Percentiles rank a stretch among this genome's conserved stretches.
These are phyloP conservation scores for Pseudachorutes palmiensis DNA, from an alignment of 1,140 invertebrate species.

Conservation along the genomic window DNA sequence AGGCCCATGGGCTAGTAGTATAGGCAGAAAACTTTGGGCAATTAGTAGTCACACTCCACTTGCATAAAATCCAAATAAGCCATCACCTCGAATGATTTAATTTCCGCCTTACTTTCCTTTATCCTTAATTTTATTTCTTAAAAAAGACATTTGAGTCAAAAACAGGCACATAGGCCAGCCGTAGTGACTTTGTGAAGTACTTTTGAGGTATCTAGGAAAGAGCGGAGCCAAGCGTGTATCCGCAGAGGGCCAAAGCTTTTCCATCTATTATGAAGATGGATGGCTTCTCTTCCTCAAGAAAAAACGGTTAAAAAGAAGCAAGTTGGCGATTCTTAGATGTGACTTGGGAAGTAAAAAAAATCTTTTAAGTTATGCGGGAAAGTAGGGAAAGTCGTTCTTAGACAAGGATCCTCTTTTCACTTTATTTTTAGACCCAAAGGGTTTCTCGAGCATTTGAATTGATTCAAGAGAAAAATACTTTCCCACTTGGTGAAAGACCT, in stretches of 20 bases:
- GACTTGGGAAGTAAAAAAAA: neutral
- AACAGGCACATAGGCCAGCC: neutral
- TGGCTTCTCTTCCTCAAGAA: neutral
- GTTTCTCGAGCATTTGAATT: neutral
- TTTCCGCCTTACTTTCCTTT: neutral
- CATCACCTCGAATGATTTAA: neutral
- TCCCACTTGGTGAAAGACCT: neutral
- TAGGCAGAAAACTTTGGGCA: no score
- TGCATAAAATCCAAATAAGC: neutral
- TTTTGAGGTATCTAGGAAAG: neutral
- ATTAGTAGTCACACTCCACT: no score
- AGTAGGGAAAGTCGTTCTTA: neutral
- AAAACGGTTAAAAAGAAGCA: neutral
- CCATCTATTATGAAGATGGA: slow-evolving; percentile 8
- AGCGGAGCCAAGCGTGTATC: no score
- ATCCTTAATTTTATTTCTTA: neutral
- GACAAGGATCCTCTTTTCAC: neutral
- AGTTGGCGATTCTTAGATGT: neutral
- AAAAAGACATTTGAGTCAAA: neutral
- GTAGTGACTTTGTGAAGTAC: neutral
- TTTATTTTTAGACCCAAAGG: neutral
- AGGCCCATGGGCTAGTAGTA: no score
- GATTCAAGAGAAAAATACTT: neutral
- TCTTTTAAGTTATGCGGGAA: slow-evolving; percentile 8
- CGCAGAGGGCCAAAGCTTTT: neutral